A percentile compares a stretch with the other conserved stretches of the same genome.
phyloP scores from a whole-genome alignment of 2,113 vertebrate genomes.

The Todiramphus chloris region DNA sequence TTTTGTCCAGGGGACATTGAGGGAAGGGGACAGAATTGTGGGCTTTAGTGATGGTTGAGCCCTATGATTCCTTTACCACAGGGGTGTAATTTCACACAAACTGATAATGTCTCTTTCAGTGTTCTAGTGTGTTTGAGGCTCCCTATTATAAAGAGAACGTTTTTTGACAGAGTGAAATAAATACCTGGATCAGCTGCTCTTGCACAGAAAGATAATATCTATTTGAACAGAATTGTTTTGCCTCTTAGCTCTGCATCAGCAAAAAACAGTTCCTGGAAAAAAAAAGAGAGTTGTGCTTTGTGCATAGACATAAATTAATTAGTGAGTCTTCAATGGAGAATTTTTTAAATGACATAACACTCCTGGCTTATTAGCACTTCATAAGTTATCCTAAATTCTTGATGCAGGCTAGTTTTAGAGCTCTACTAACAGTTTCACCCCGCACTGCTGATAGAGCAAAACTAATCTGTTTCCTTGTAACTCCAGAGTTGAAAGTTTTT shows the following conservation, averaged over 20 bases:
- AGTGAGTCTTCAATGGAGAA: background rate
- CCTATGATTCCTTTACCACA: background rate
- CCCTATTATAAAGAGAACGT: background rate
- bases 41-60: background rate
- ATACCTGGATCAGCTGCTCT: background rate
- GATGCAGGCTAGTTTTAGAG: background rate
- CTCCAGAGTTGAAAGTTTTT: constrained; percentile 37
- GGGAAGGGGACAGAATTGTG: background rate
- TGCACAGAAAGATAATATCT: background rate
- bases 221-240: background rate
- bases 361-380: background rate
- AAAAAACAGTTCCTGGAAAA: background rate
- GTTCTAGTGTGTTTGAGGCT: background rate
- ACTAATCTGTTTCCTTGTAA: constrained; percentile 33
- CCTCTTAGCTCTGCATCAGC: background rate
- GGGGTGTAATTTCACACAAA: background rate
- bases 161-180: background rate
- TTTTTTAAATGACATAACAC: background rate
- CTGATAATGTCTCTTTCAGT: background rate
- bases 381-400: constrained; percentile 5
- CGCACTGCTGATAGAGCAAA: background rate
- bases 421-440: background rate
- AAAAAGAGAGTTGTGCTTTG: background rate
- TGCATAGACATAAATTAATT: background rate
- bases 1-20: background rate